Conservation (phyloP, 1,140 invertebrate genomes). For the Psix sp. region DNA sequence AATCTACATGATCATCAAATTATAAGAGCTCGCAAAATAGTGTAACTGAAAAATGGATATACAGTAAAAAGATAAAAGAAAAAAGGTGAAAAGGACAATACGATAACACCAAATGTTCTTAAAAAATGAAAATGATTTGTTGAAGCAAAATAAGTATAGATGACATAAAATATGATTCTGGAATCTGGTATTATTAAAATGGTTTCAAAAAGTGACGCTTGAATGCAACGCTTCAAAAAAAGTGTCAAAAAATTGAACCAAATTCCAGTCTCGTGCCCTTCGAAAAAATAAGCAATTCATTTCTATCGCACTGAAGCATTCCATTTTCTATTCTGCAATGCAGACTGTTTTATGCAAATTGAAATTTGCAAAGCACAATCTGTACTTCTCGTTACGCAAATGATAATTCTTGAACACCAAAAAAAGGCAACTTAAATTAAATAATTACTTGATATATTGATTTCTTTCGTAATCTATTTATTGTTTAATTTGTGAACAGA, state of each 20-base stretch:
- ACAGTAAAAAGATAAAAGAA: neutral
- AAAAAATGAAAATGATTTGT: too few species aligned
- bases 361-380: constrained; percentile 72
- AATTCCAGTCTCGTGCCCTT: constrained; percentile 76
- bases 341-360: constrained; percentile 73
- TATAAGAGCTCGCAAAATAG: too few species aligned
- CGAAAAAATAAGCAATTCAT: constrained; percentile 76
- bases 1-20: too few species aligned
- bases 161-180: constrained; percentile 56
- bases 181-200: constrained; percentile 45
- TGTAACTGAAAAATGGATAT: too few species aligned
- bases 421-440: too few species aligned
- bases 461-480: too few species aligned
- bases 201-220: constrained; percentile 19
- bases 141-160: too few species aligned
- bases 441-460: too few species aligned
- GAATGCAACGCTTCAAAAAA: constrained; percentile 26
- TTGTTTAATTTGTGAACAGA: too few species aligned
- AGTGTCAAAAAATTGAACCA: constrained; percentile 57
- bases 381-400: constrained; percentile 62
- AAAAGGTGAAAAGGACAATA: too few species aligned
- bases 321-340: constrained; percentile 70
- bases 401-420: constrained; percentile 59
- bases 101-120: too few species aligned
- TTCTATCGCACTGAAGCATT: constrained; percentile 68